Base-by-base conservation (phyloP, 2,888 invertebrate genomes). In the Timandra comae region DNA sequence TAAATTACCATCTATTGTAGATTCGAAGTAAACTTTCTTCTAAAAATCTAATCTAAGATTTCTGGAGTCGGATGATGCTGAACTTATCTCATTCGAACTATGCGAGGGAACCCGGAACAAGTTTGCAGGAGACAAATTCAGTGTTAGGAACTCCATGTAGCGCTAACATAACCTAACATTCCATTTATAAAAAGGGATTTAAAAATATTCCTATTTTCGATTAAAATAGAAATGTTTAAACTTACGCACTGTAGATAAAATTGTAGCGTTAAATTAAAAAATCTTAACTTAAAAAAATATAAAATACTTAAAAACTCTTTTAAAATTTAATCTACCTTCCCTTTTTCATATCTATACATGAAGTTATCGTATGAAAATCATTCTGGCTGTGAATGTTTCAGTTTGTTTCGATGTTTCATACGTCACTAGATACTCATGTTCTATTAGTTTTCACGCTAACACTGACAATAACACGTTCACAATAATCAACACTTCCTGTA, bases 311-410 rank as follows among this genome's bases (percentile, higher is more conserved):
- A 63, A 63, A 70, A 64, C 49, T 56, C 52, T 67, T 63, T 68
- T 68, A 68, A 68, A 16, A 61, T 60, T 56, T 63, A 60, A 65
- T 57, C 52, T 63, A 64, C 66, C 66, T 74, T 78, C 64, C 70
- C 74, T 68, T 68, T 75, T 76, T 69, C 80, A 81, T 82, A 80
- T 80, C 77, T 82, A 76, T 71, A 73, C 74, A 69, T 64, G 74
- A 73, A 73, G 63, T 16, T 16, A 16, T 16, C 16, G 16, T 74
- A 75, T 68, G 68, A 63, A 72, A 81, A 84, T 85, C 84, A 85
- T 85, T 78, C 84, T 77, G 85, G 85, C 85, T 85, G 85, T 85
- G 85, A 84, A 66, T 63, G 68, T 61, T 73, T 78, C 66, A 64
- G 55, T 71, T 79, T 62, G 41, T 74, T 79, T 79, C 76, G 77